Evolutionary conservation across 2,888 invertebrate species (phyloP).

Genomic region (Volucella bombylans): DNA sequence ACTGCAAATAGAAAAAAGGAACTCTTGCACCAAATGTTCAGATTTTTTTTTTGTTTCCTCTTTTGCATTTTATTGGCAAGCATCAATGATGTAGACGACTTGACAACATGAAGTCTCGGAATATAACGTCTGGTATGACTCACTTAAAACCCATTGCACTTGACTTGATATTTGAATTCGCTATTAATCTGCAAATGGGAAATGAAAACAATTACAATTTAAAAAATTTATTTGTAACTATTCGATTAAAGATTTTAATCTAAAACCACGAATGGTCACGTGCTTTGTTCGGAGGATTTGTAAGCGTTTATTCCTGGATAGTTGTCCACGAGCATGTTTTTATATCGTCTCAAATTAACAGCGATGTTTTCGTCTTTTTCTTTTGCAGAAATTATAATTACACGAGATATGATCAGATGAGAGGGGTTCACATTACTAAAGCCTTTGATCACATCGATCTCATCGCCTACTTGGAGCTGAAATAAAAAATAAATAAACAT

Average conservation of each 20-base stretch:
- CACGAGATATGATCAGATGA: slow-evolving; percentile 87
- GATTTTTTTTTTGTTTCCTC: slow-evolving; percentile 23
- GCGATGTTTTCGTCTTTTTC: slow-evolving; percentile 84
- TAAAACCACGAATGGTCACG: background rate
- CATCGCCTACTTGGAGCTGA: slow-evolving; percentile 87
- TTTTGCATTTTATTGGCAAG: slow-evolving; percentile 36
- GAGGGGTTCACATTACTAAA: slow-evolving; percentile 87
- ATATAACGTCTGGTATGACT: background rate
- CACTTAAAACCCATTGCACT: too few species aligned
- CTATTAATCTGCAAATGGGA: background rate
- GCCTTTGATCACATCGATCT: slow-evolving; percentile 90
- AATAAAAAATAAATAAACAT: slow-evolving; percentile 73
- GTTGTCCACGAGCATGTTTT: slow-evolving; percentile 88
- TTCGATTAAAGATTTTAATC: background rate
- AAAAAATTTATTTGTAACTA: slow-evolving; percentile 35
- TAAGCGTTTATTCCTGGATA: slow-evolving; percentile 83
- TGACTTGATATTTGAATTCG: background rate
- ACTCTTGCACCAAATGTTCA: slow-evolving; percentile 3
- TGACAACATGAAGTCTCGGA: background rate
- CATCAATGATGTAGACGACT: slow-evolving; percentile 3
- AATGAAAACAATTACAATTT: slow-evolving; percentile 11
- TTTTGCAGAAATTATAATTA: slow-evolving; percentile 85
- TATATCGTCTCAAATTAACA: slow-evolving; percentile 87
- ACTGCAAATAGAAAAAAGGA: background rate
- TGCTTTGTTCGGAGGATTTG: slow-evolving; percentile 80